Evolutionary conservation across 2,797 vertebrate genomes (phyloP).

Genomic region (Hyperoplus lanceolatus): DNA sequence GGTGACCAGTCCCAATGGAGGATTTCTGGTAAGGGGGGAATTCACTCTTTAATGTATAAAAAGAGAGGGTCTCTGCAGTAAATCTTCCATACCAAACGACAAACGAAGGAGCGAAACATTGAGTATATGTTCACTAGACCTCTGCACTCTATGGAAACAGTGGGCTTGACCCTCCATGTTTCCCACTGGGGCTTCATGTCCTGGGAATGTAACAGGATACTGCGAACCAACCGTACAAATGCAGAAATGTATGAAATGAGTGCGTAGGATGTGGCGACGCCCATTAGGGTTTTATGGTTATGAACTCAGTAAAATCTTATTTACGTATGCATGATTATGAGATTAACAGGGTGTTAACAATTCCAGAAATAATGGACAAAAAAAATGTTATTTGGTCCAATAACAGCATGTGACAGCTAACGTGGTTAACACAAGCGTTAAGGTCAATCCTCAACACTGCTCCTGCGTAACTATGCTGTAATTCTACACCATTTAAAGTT

Average conservation of each 20-base stretch:
- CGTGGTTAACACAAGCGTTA: constrained; percentile 14
- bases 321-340: constrained; percentile 1
- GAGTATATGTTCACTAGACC: constrained; percentile 48
- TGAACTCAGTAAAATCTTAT: constrained; percentile 15
- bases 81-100: constrained; percentile 43
- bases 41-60: constrained; percentile 36
- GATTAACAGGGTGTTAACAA: constrained; percentile 4
- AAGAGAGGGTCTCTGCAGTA: constrained; percentile 5
- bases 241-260: constrained; percentile 13
- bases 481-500: constrained; percentile 8
- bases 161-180: constrained; percentile 30
- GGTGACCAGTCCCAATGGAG: constrained; percentile 94
- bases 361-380: not conserved
- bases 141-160: constrained; percentile 51
- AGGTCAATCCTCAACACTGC: constrained; percentile 10
- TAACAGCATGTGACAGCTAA: not conserved
- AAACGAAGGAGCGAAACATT: constrained; percentile 13
- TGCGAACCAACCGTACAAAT: constrained; percentile 52
- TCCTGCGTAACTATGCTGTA: constrained; percentile 13
- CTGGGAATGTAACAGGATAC: constrained; percentile 60
- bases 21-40: constrained; percentile 93
- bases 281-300: constrained; percentile 18
- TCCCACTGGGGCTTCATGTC: constrained; percentile 36
- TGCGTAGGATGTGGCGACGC: not conserved
- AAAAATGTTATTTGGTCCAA: not conserved